Evolutionary conservation across 2,797 vertebrate genomes (phyloP).

Genomic region (Chrosomus eos): DNA sequence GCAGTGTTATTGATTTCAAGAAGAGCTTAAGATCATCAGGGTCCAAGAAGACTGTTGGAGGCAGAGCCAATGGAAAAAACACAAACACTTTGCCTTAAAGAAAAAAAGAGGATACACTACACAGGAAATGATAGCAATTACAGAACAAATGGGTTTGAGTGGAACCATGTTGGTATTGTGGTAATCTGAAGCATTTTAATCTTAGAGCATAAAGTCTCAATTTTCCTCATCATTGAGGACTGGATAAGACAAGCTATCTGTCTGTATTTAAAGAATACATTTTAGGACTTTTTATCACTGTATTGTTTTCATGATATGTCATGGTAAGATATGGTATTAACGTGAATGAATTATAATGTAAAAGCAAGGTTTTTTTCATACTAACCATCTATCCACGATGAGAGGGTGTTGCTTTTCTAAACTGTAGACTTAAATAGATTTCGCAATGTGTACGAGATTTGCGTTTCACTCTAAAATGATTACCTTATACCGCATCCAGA

Average conservation of each 20-base stretch:
- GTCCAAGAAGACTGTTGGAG: not conserved
- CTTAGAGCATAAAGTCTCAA: not conserved
- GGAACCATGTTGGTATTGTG: conserved; percentile 10
- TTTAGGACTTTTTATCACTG: not conserved
- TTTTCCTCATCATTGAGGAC: not conserved
- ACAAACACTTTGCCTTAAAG: not conserved
- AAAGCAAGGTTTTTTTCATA: not conserved
- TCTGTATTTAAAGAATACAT: not conserved
- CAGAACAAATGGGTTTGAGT: conserved; percentile 16
- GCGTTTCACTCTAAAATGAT: conserved; percentile 1
- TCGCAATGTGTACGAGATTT: conserved; percentile 5
- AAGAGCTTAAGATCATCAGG: not conserved
- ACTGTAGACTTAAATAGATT: not conserved
- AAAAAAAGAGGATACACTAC: not conserved
- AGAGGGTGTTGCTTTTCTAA: not conserved
- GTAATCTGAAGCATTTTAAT: conserved; percentile 9
- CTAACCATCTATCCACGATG: not conserved
- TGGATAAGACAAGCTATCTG: not conserved
- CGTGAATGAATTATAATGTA: not conserved
- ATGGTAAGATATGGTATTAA: not conserved
- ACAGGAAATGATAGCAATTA: conserved; percentile 17
- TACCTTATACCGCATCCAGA: not conserved
- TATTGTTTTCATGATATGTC: not conserved
- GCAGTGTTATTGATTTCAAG: not conserved
- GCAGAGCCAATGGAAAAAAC: not conserved